Evolutionary conservation across 2,888 invertebrate genomes (phyloP), one percentile per base, ranked within the genome.

Genomic region (Aphidius colemani): DNA sequence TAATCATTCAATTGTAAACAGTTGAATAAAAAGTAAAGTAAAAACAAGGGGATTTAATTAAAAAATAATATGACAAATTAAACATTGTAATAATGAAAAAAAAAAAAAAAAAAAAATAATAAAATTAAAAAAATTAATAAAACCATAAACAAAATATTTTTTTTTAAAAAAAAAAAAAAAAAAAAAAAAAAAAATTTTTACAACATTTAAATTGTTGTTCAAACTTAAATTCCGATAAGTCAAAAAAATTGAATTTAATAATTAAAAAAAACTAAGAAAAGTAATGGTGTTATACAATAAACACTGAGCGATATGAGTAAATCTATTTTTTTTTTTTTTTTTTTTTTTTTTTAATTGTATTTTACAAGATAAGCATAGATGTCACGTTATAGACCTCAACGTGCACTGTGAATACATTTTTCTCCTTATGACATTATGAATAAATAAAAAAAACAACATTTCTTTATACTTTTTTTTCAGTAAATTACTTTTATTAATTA

Each of bases 311-410:
- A 60, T 11, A 8, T 44, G 51, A 46, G 59, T 13, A 57, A 53
- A 7, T 53, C 39, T 63, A 5, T 53, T 62, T 56, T 56, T 30
- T 9, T 49, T 56, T n/a, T 11, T 18, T 44, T 45, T 39, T 57
- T 43, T 50, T 44, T 62, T 51, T 44, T 46, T 46, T 53, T 71
- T 63, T 71, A 72, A 67, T 71, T 68, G 68, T 30, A 30, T 30
- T 30, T 4, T 30, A 30, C 69, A 70, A 68, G 69, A 11, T 71
- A 71, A 57, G 70, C 75, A 74, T 78, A 77, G 78, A 78, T 77
- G 72, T 79, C 78, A 78, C 79, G 78, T 79, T 78, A 76, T 78
- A 73, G 76, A 75, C 72, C 61, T 58, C 53, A 51, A 65, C 50
- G 57, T 58, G 56, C 45, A 13, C 57, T 58, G 57, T 49, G 57